These are phyloP conservation scores for Miniopterus natalensis DNA, from an alignment of 2,113 vertebrate genomes.

Conservation along the genomic window DNA sequence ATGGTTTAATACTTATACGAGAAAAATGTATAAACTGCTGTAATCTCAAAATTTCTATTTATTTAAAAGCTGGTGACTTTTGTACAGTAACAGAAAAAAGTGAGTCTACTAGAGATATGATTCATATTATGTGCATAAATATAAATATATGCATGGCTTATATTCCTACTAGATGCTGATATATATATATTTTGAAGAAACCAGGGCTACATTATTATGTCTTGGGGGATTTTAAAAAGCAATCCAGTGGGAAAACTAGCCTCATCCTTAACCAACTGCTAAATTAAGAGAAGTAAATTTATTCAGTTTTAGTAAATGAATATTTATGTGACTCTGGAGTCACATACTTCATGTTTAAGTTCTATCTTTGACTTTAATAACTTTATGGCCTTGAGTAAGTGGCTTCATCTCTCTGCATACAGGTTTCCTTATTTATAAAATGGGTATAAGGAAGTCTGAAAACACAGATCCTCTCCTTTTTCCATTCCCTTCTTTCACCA, in stretches of 20 bases:
- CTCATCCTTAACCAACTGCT: neutral
- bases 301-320: neutral
- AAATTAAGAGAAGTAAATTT: neutral
- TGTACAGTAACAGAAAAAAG: neutral
- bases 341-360: neutral
- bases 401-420: neutral
- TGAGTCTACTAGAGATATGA: neutral
- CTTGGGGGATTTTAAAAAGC: neutral
- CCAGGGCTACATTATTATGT: neutral
- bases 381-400: neutral
- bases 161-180: neutral
- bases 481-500: neutral
- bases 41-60: neutral
- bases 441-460: neutral
- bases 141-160: neutral
- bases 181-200: neutral
- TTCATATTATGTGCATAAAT: neutral
- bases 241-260: neutral
- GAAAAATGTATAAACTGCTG: neutral
- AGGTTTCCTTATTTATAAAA: neutral
- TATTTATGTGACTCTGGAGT: neutral
- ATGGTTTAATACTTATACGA: neutral
- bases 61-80: neutral
- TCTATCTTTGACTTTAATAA: neutral
- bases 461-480: neutral